Conservation (phyloP, 2,113 vertebrate genomes). For the Lathamus discolor region DNA sequence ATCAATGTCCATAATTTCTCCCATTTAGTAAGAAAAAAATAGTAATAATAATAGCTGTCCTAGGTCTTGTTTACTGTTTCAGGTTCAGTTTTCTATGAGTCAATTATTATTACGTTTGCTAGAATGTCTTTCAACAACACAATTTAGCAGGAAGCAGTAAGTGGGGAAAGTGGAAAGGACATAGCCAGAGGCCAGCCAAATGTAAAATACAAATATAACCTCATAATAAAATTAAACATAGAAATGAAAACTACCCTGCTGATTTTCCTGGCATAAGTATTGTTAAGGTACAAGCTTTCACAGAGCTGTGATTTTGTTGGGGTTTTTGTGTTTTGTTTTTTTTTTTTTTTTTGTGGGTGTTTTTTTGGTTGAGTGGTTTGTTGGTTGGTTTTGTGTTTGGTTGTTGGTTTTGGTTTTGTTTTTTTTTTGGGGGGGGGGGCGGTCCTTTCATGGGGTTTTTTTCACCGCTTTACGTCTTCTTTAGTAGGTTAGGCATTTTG, state of each 20-base stretch:
- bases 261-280: not conserved
- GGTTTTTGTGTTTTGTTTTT: not conserved
- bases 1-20: not conserved
- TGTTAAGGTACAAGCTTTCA: not conserved
- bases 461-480: not conserved
- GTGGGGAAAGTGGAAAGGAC: not conserved
- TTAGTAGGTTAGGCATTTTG: not conserved
- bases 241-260: not conserved
- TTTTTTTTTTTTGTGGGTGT: not conserved
- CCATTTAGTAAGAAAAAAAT: not conserved
- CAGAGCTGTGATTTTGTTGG: accelerated
- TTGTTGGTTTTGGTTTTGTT: not conserved
- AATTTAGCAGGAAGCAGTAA: not conserved
- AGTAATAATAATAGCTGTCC: not conserved
- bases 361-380: not conserved
- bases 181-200: not conserved
- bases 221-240: not conserved
- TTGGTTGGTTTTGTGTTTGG: not conserved
- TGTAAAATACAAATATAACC: not conserved
- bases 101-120: not conserved
- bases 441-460: too few relatives aligned
- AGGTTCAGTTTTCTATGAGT: not conserved
- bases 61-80: not conserved
- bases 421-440: not conserved
- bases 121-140: not conserved